These are phyloP conservation scores for Gastrophysa polygoni DNA, from an alignment of 2,888 invertebrate species.

Conservation along the genomic window DNA sequence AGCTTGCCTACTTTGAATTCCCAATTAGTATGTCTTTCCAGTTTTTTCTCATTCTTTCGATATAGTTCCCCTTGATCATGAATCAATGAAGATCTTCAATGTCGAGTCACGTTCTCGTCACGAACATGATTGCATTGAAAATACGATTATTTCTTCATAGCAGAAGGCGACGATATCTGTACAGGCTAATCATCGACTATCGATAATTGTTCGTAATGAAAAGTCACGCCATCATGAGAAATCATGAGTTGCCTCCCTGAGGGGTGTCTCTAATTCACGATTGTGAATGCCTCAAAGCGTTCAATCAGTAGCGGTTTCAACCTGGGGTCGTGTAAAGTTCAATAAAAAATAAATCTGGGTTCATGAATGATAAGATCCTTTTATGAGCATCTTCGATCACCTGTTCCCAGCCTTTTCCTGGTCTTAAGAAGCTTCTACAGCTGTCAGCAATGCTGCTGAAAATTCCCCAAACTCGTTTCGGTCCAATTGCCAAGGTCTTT, in stretches of 20 bases:
- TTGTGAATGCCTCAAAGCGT: constrained; percentile 26
- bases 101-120: neutral
- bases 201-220: constrained; percentile 35
- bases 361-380: no score
- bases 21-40: no score
- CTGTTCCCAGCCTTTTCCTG: no score
- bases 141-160: neutral
- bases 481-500: no score
- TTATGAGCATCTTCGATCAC: no score
- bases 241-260: constrained; percentile 48
- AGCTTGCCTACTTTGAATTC: no score
- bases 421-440: no score
- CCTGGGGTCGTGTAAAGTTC: neutral
- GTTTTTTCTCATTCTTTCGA: no score
- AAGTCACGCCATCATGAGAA: constrained; percentile 50
- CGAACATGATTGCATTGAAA: neutral
- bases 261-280: constrained; percentile 42
- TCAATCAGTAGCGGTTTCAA: constrained; percentile 8
- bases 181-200: neutral
- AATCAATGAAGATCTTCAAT: neutral
- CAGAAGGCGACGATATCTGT: neutral
- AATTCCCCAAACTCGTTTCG: no score
- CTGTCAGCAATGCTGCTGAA: no score
- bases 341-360: no score
- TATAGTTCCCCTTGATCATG: no score